A percentile compares a stretch with the other conserved stretches of the same genome.
These are phyloP conservation scores for Ptychobarbus kaznakovi DNA, from an alignment of 2,797 vertebrate genomes.

Conservation along the genomic window DNA sequence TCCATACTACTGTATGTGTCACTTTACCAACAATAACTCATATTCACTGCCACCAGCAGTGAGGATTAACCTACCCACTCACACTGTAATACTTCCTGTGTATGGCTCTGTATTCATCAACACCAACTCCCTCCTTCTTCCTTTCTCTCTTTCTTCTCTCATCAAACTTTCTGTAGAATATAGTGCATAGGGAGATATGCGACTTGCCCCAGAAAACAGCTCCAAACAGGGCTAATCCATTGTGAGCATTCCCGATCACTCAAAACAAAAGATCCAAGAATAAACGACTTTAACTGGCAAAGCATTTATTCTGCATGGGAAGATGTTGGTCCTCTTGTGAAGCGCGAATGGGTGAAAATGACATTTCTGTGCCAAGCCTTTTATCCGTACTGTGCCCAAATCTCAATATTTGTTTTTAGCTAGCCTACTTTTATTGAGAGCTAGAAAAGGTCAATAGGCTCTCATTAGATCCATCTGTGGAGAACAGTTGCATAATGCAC, in stretches of 20 bases:
- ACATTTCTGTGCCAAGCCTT: conserved; percentile 53
- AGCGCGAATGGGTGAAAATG: conserved; percentile 38
- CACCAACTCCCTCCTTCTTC: conserved; percentile 10
- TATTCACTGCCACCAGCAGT: conserved; percentile 15
- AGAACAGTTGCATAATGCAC: conserved; percentile 47
- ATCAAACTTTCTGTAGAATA: conserved; percentile 53
- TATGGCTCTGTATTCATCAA: conserved; percentile 21
- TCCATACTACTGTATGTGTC: background rate
- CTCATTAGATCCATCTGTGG: conserved; percentile 44
- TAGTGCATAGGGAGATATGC: conserved; percentile 51
- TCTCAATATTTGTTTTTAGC: conserved; percentile 50
- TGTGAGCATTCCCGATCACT: conserved; percentile 56
- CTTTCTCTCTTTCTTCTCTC: conserved; percentile 16
- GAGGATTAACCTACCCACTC: conserved; percentile 55
- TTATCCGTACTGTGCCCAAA: conserved; percentile 44
- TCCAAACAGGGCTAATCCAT: conserved; percentile 62
- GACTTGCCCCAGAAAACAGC: conserved; percentile 62
- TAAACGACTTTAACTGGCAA: conserved; percentile 52
- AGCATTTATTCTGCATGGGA: conserved; percentile 51
- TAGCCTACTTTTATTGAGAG: conserved; percentile 49
- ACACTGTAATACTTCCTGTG: conserved; percentile 40
- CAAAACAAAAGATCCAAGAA: conserved; percentile 59
- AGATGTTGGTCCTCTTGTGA: conserved; percentile 44
- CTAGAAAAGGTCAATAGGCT: conserved; percentile 53
- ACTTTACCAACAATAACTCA: conserved; percentile 4